A percentile compares a stretch with the other conserved stretches of the same genome.
Evolutionary conservation across 2,113 vertebrate species (phyloP).

Genomic region (Gulo gulo): DNA sequence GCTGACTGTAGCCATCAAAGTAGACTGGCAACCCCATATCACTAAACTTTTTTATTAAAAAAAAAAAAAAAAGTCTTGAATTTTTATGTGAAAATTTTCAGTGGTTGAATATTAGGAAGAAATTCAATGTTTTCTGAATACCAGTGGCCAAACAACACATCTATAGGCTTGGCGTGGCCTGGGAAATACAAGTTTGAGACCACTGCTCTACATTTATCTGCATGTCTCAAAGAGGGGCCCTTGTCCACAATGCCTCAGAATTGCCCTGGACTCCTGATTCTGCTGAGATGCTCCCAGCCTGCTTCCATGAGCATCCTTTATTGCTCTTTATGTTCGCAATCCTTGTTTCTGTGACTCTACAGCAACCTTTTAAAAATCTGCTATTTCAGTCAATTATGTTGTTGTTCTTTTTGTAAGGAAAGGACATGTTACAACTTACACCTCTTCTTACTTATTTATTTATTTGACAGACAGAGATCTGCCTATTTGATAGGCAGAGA

Average conservation of each 20-base stretch:
- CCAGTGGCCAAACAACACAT: neutral
- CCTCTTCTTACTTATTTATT: no score
- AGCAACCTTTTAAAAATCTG: neutral
- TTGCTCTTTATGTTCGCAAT: neutral
- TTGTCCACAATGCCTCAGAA: neutral
- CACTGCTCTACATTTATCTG: neutral
- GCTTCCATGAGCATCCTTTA: neutral
- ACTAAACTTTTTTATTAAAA: neutral
- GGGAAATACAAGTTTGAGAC: neutral
- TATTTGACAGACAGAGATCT: no score
- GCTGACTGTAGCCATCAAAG: fast-evolving
- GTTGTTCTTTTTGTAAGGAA: neutral
- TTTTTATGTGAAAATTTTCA: neutral
- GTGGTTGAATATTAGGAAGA: neutral
- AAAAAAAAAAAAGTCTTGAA: neutral
- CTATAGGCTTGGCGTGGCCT: neutral
- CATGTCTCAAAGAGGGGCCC: neutral
- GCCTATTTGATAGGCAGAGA: no score
- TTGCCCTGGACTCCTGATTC: neutral
- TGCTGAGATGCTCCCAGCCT: neutral
- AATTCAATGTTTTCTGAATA: neutral
- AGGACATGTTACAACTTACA: neutral
- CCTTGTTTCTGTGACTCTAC: neutral
- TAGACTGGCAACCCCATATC: neutral
- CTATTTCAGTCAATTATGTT: neutral